Evolutionary conservation across 2,888 invertebrate genomes (phyloP), one percentile per base, ranked within the genome.

Genomic region (Diarsia mendica): DNA sequence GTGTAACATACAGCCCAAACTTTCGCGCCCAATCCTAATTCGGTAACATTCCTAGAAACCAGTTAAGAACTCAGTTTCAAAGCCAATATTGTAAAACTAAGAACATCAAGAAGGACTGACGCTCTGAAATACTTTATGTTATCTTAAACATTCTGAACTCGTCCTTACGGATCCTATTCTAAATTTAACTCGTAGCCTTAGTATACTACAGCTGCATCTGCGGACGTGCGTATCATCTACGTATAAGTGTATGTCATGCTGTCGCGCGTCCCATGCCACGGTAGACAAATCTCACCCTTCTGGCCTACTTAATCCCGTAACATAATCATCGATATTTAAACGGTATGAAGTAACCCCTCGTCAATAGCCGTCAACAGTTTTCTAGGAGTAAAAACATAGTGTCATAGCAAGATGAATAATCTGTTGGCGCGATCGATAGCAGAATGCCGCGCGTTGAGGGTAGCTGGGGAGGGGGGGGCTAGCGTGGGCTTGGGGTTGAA

Each of bases 401-500:
- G 91, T 90, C 90, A 90, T 90, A 91, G 92, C 91, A 92, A 94
- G 94, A 95, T 95, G 95, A 95, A 95, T 95, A 95, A 95, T 95
- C 95, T 95, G 94, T 90, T 91, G 93, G 91, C 87, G 83, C 94
- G 96, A 96, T 96, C 96, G 94, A 96, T 96, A 96, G 91, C 88
- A 86, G 91, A 90, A 91, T 90, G 88, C 89, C 89, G 92, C 88
- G 92, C 91, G 90, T 89, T 86, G 90, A 89, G 88, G 90, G 87
- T 87, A 69, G 68, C 55, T 82, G 82, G 85, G 82, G 88, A 88
- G 89, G 75, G 81, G 73, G 69, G 88, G 91, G 86, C 87, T 83
- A 86, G 81, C 87, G 87, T 83, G 89, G 90, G 89, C 86, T 75
- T 44, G 77, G 78, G 66, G 66, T 46, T 39, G 53, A 51, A 15